A percentile compares a stretch with the other conserved stretches of the same genome.
phyloP scores from a whole-genome alignment of 2,797 vertebrate genomes.

The Salarias fasciatus region DNA sequence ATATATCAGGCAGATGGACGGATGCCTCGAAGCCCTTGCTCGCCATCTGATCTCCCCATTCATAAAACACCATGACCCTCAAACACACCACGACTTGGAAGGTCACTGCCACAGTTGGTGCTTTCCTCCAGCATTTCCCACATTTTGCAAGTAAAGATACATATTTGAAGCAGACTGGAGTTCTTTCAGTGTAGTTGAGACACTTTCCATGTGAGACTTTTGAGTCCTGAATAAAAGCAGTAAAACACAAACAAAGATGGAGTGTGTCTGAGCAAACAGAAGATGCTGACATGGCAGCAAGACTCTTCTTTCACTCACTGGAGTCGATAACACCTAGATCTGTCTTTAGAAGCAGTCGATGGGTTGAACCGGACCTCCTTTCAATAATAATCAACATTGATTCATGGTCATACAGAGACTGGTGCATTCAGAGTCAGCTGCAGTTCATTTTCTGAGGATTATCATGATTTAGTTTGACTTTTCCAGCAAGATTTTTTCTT shows the following conservation, averaged over 20 bases:
- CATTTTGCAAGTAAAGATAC: no score
- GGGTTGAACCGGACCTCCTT: constrained; percentile 20
- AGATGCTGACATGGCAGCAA: constrained; percentile 19
- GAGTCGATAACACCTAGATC: constrained; percentile 28
- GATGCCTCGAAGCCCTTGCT: neutral
- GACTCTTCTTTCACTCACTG: constrained; percentile 23
- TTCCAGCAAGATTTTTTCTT: no score
- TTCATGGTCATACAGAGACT: constrained; percentile 31
- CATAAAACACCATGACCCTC: constrained; percentile 1
- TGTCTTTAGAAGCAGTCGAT: constrained; percentile 27
- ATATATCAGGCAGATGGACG: neutral
- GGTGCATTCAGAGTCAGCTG: constrained; percentile 28
- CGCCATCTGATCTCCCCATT: neutral
- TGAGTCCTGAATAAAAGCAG: constrained; percentile 2
- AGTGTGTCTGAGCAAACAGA: constrained; percentile 11
- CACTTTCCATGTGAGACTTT: neutral
- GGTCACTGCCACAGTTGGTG: neutral
- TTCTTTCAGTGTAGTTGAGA: neutral
- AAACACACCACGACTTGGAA: neutral
- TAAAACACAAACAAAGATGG: neutral
- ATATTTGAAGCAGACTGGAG: neutral
- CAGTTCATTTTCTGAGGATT: constrained; percentile 13
- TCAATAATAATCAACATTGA: constrained; percentile 39
- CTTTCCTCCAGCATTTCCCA: neutral
- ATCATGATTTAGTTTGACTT: constrained; percentile 3